Conservation (phyloP, 2,797 vertebrate species). For the Urocyon cinereoargenteus region DNA sequence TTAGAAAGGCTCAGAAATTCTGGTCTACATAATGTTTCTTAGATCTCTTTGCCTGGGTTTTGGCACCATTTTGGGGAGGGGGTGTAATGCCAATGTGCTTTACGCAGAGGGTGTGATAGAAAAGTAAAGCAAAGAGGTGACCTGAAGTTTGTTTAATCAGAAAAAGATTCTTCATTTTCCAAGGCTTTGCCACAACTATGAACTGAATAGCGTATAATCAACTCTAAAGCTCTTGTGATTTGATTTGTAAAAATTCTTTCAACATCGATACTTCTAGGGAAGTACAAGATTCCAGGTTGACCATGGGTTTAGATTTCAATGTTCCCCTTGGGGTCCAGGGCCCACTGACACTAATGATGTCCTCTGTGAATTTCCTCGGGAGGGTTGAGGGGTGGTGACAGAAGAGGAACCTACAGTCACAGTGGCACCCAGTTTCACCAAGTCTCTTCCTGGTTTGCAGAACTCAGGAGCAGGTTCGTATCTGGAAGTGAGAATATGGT, state of each 20-base stretch:
- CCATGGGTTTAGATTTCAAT: background rate
- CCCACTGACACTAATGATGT: accelerated
- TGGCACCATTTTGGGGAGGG: background rate
- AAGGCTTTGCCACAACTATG: background rate
- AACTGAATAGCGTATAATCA: background rate
- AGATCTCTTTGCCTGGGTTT: background rate
- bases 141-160: background rate
- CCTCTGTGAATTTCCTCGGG: background rate
- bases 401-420: background rate
- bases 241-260: background rate
- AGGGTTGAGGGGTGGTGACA: too few relatives aligned
- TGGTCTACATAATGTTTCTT: background rate
- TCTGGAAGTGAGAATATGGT: accelerated
- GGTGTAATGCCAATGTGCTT: background rate
- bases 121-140: background rate
- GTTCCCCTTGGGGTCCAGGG: background rate
- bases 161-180: background rate
- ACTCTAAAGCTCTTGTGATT: background rate
- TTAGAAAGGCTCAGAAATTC: background rate
- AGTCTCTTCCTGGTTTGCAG: background rate
- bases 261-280: background rate
- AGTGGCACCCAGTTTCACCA: background rate
- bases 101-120: background rate
- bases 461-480: background rate
- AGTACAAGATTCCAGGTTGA: background rate